Percentiles rank a stretch among this genome's conserved stretches.
Evolutionary conservation across 2,888 invertebrate species (phyloP).

Genomic region (Rhamnusium bicolor): DNA sequence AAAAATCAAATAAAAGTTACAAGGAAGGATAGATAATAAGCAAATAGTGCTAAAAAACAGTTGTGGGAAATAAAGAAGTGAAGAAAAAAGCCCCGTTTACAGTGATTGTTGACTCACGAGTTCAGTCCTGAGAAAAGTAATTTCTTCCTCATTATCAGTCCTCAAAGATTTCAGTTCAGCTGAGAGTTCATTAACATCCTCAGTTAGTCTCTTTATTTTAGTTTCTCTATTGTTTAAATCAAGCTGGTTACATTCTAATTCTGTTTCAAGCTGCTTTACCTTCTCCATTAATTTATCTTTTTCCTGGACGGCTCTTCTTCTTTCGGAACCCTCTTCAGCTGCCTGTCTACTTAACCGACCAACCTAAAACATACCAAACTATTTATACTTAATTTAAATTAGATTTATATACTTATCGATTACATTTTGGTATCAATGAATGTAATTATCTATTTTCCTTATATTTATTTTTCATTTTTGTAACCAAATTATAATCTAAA

Average conservation of each 20-base stretch:
- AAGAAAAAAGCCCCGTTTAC: slow-evolving; percentile 39
- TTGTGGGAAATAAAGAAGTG: slow-evolving; percentile 34
- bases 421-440: too few species aligned
- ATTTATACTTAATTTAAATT: neutral
- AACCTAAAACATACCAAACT: slow-evolving; percentile 71
- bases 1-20: slow-evolving; percentile 10
- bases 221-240: slow-evolving; percentile 80
- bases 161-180: slow-evolving; percentile 75
- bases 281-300: slow-evolving; percentile 79
- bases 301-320: slow-evolving; percentile 81
- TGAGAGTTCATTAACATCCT: slow-evolving; percentile 83
- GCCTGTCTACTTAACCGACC: slow-evolving; percentile 87
- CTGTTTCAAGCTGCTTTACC: slow-evolving; percentile 77
- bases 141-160: slow-evolving; percentile 73
- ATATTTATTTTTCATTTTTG: too few species aligned
- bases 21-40: slow-evolving; percentile 22
- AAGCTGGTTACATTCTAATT: slow-evolving; percentile 79
- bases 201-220: slow-evolving; percentile 81
- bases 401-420: too few species aligned
- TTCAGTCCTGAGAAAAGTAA: slow-evolving; percentile 73
- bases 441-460: too few species aligned
- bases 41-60: slow-evolving; percentile 45
- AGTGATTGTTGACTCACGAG: slow-evolving; percentile 72
- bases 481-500: too few species aligned
- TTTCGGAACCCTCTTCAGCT: slow-evolving; percentile 87